These are phyloP conservation scores for Otis tarda DNA, from an alignment of 2,113 vertebrate genomes.

Conservation along the genomic window DNA sequence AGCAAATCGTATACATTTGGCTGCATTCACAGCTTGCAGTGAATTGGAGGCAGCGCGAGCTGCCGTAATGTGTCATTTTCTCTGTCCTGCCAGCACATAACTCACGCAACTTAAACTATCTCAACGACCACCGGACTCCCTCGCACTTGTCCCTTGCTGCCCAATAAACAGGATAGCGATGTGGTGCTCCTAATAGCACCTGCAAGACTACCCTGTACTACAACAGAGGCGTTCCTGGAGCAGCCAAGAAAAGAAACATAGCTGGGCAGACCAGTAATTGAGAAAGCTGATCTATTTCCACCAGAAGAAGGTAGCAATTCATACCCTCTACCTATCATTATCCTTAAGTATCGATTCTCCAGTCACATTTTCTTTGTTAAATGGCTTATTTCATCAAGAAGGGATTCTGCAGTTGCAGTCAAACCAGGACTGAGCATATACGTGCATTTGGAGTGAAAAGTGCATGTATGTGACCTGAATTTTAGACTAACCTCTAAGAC, in stretches of 20 bases:
- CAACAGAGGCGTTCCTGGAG: not conserved
- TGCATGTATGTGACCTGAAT: not conserved
- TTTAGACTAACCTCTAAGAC: not conserved
- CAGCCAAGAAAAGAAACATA: not conserved
- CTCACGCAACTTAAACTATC: not conserved
- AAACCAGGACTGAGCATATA: not conserved
- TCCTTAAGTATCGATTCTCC: not conserved
- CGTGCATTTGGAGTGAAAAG: not conserved
- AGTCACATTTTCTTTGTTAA: constrained; percentile 36
- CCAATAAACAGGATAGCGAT: not conserved
- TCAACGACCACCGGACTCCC: not conserved
- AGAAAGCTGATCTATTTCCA: constrained; percentile 10
- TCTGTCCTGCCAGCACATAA: not conserved
- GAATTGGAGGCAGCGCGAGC: not conserved
- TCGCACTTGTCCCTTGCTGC: not conserved
- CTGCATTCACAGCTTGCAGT: constrained; percentile 1
- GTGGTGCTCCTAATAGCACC: not conserved
- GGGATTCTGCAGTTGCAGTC: not conserved
- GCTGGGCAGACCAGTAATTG: not conserved
- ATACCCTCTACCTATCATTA: not conserved
- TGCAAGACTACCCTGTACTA: not conserved
- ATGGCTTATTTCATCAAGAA: constrained; percentile 16
- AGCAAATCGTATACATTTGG: not conserved
- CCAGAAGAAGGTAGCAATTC: not conserved
- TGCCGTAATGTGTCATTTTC: constrained; percentile 1